These are phyloP conservation scores for Euzetes globulus DNA, from an alignment of 2,888 invertebrate genomes.

Conservation along the genomic window DNA sequence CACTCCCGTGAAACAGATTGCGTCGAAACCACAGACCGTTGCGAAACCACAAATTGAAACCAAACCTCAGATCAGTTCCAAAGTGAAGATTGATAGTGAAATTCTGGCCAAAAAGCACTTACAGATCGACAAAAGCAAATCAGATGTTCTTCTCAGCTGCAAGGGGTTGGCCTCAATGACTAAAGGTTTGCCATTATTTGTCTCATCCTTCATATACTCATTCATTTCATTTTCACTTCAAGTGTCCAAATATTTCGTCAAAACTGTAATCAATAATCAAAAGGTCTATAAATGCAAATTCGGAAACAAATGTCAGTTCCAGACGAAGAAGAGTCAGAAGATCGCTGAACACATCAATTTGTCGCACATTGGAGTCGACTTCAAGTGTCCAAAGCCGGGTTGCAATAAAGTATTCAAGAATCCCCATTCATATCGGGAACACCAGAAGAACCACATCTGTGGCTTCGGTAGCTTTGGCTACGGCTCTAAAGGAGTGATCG, in stretches of 20 bases:
- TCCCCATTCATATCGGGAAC: constrained; percentile 10
- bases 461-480: constrained; percentile 22
- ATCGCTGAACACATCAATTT: constrained; percentile 23
- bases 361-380: constrained; percentile 3
- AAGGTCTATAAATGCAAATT: background rate
- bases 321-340: constrained; percentile 9
- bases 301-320: background rate
- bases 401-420: constrained; percentile 19
- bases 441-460: constrained; percentile 27
- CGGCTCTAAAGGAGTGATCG: constrained; percentile 17
- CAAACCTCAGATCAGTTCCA: background rate
- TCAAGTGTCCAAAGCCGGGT: constrained; percentile 1
- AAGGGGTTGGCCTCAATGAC: constrained; percentile 13
- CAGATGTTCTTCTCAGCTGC: constrained; percentile 2
- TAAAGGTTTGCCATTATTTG: background rate
- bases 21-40: too few relatives aligned
- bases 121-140: background rate
- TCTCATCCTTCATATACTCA: too few relatives aligned
- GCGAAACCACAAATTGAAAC: background rate
- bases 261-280: background rate
- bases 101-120: background rate
- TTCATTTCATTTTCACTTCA: too few relatives aligned
- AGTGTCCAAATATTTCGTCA: background rate
- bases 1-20: background rate
- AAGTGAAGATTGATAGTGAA: background rate